Conservation (phyloP, 2,797 vertebrate genomes). For the Dendrocincla fuliginosa region DNA sequence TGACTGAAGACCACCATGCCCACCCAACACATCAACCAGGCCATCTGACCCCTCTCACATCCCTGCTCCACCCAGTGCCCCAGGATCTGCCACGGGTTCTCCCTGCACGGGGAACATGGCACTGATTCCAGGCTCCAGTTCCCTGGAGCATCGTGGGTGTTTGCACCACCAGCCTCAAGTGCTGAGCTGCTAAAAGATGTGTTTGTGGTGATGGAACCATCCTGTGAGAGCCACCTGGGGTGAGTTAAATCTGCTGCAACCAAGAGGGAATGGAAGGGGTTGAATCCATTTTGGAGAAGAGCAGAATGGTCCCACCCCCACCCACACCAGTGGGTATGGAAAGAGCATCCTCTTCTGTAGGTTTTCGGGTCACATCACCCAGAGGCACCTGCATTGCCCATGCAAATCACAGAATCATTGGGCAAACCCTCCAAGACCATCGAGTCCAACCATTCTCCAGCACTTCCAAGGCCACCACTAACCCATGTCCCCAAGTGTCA, state of each 20-base stretch:
- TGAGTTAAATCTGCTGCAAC: neutral
- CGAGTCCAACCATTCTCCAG: neutral
- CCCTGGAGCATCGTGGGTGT: too few species aligned
- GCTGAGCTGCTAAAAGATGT: too few species aligned
- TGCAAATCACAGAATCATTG: neutral
- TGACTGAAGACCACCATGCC: neutral
- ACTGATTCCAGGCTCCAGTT: too few species aligned
- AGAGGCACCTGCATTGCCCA: neutral
- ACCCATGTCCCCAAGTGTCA: neutral
- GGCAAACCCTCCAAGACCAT: neutral
- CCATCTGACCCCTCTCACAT: too few species aligned
- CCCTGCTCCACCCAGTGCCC: too few species aligned
- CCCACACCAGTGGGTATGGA: accelerated
- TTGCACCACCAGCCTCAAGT: too few species aligned
- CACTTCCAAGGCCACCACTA: neutral
- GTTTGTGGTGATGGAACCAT: neutral
- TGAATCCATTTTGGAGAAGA: neutral
- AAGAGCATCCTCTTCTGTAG: neutral
- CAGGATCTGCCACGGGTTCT: too few species aligned
- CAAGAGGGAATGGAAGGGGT: neutral
- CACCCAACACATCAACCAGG: neutral
- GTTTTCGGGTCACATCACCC: neutral
- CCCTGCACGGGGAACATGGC: too few species aligned
- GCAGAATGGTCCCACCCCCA: too few species aligned
- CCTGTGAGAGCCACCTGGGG: neutral